phyloP scores from a whole-genome alignment of 1,140 invertebrate genomes.

The Formica exsecta region DNA sequence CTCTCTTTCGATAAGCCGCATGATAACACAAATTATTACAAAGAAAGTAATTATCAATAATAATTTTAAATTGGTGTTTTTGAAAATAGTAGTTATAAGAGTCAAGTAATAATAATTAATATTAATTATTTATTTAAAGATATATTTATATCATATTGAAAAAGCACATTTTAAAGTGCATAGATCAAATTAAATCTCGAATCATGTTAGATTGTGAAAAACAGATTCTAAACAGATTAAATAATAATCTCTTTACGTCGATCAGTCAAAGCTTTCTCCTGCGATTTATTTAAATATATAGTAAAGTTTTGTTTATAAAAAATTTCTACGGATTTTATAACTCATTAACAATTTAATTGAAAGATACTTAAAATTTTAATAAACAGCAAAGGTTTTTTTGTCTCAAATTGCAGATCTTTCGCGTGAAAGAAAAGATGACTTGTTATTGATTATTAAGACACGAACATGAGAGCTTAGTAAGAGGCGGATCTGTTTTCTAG shows the following conservation, averaged over 20 bases:
- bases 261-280: neutral
- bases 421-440: neutral
- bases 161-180: neutral
- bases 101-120: too few species aligned
- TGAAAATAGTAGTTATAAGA: neutral
- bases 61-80: neutral
- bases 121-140: neutral
- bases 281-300: neutral
- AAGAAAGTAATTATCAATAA: neutral
- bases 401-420: neutral
- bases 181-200: neutral
- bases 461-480: slow-evolving; percentile 7
- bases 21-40: neutral
- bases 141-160: neutral
- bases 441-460: neutral
- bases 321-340: neutral
- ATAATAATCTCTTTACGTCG: neutral
- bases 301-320: neutral
- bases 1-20: neutral
- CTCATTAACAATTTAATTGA: neutral
- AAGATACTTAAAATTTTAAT: neutral
- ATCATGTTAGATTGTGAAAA: slow-evolving; percentile 9
- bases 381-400: neutral
- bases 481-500: neutral
- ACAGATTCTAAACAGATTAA: neutral